A percentile compares a stretch with the other conserved stretches of the same genome.
phyloP scores from a whole-genome alignment of 1,140 invertebrate species.

The Phymastichus coffea region DNA sequence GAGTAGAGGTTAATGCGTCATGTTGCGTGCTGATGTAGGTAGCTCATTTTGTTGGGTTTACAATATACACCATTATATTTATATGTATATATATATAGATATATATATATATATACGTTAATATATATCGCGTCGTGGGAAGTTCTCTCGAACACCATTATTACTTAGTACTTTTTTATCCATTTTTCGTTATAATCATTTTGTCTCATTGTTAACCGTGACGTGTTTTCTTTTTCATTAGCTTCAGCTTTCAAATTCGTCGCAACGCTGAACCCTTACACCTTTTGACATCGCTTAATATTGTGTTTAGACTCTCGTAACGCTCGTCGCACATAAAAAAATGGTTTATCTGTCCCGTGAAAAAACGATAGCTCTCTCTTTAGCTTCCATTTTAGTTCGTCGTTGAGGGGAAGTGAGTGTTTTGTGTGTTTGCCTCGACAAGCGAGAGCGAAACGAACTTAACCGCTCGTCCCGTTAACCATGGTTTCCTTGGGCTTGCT shows the following conservation, averaged over 20 bases:
- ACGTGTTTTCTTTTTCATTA: too few species aligned
- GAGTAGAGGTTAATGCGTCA: slow-evolving; percentile 48
- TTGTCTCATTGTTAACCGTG: slow-evolving; percentile 1
- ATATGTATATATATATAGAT: slow-evolving; percentile 17
- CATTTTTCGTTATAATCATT: slow-evolving; percentile 17
- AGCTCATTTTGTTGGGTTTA: slow-evolving; percentile 39
- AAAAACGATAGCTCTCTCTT: slow-evolving; percentile 27
- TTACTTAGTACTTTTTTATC: too few species aligned
- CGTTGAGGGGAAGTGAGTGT: slow-evolving; percentile 16
- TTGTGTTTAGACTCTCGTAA: too few species aligned
- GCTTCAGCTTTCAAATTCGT: slow-evolving; percentile 15
- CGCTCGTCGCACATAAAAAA: too few species aligned
- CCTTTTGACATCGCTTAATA: too few species aligned
- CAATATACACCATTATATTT: slow-evolving; percentile 26
- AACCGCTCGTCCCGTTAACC: slow-evolving; percentile 63
- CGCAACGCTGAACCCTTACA: too few species aligned
- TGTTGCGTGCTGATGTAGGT: slow-evolving; percentile 51
- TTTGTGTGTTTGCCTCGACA: slow-evolving; percentile 14
- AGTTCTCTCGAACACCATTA: slow-evolving; percentile 6
- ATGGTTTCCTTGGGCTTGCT: slow-evolving; percentile 63
- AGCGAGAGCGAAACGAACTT: slow-evolving; percentile 30
- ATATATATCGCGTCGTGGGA: slow-evolving; percentile 23
- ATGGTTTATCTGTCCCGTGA: slow-evolving; percentile 22
- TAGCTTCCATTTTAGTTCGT: slow-evolving; percentile 28
- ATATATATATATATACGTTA: slow-evolving; percentile 10